Evolutionary conservation across 2,888 invertebrate genomes (phyloP).

Genomic region (Tenthredo scrophulariae): DNA sequence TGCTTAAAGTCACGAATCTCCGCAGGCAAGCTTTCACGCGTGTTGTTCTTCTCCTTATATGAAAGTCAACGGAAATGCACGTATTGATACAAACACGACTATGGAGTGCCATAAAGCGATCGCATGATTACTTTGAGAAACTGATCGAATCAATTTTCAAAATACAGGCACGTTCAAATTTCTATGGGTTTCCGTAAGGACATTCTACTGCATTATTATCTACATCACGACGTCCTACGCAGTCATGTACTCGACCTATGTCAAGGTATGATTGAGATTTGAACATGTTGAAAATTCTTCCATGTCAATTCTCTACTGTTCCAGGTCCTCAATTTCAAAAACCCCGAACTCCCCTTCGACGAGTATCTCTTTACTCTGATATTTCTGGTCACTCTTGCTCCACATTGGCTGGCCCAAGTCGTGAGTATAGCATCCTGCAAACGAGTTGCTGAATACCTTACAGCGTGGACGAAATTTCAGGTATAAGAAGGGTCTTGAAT

Average conservation of each 20-base stretch:
- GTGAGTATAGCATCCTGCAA: constrained; percentile 21
- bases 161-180: constrained; percentile 2
- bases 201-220: background rate
- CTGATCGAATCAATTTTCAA: background rate
- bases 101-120: background rate
- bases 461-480: constrained; percentile 29
- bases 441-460: constrained; percentile 16
- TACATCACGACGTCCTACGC: constrained; percentile 6
- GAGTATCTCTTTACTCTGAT: constrained; percentile 40
- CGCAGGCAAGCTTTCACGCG: background rate
- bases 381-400: constrained; percentile 6
- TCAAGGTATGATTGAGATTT: constrained; percentile 3
- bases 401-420: constrained; percentile 35
- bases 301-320: background rate
- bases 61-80: background rate
- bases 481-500: background rate
- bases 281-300: background rate
- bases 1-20: constrained; percentile 32
- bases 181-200: background rate
- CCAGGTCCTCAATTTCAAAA: constrained; percentile 19
- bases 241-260: constrained; percentile 19
- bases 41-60: constrained; percentile 13
- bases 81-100: constrained; percentile 21
- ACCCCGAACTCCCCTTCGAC: constrained; percentile 46
- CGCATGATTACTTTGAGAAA: background rate